Base-by-base conservation (phyloP, 2,888 invertebrate species). In the Apantesis nais region DNA sequence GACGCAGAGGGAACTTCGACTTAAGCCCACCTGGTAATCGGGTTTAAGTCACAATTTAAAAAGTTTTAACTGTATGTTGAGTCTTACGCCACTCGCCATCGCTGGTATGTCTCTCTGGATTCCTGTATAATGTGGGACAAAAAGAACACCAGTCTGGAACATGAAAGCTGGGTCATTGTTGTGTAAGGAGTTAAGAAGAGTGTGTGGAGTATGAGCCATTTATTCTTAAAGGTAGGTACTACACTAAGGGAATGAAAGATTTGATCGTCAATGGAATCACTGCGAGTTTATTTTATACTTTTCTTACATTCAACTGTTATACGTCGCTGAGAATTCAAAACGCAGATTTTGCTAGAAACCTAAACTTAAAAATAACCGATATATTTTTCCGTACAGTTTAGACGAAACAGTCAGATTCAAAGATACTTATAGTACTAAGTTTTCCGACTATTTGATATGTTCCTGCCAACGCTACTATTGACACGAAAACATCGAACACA, bases 261-360 rank as follows among this genome's bases (percentile, higher is more conserved):
- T 87, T 78, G 84, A 84, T 84, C 74, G 76, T 93, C 90, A 94
- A 93, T 95, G 95, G 95, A 95, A 95, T 95, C 95, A 94, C 94
- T 93, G 94, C 93, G 94, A 95, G 93, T 95, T 95, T 95, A 95
- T 94, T 94, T 93, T 89, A 93, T 94, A 93, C 89, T 92, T 92
- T 93, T 88, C 92, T 91, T 94, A 94, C 94, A 95, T 90, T 89
- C 93, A 94, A 93, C 90, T 91, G 93, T 90, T 90, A 88, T 86
- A 90, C 86, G 88, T 88, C 85, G 88, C 89, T 90, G 90, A 91
- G 87, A 90, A 90, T 91, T 89, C 85, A 85, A 88, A 89, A 89
- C 86, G 88, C 86, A 86, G 86, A 87, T 84, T 85, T 87, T 86
- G 84, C 81, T 85, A 82, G 84, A 87, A 90, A 91, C 89, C 88